Base-by-base conservation (phyloP, 1,140 invertebrate genomes). In the Limonius californicus region DNA sequence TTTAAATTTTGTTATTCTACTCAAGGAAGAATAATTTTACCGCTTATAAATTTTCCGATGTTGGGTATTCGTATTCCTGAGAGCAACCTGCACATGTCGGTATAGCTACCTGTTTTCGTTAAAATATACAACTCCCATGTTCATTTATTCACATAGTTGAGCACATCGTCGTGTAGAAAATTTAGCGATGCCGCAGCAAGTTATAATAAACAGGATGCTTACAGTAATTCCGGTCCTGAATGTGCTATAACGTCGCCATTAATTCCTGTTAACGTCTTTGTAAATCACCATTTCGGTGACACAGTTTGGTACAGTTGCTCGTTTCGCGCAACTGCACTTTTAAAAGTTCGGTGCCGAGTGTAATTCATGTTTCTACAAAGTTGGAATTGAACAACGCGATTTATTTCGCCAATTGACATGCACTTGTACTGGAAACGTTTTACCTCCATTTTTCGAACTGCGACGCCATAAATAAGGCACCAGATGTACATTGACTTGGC, bases 221-320 rank as follows among this genome's bases (percentile, higher is more conserved):
- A 27, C 19, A 32, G 54, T 55, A 32, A 55, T 55, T 55, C 54
- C 54, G 54, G 20, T 32, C 54, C 11, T 27, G 15, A 55, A 55
- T 55, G 27, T 55, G 54, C 54, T 15, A 55, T 55, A 55, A 55
- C 18, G 54, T 55, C 54, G 21, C 18, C 54, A 32, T 55, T 55
- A 55, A 32, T 55, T 55, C 20, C 54, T 32, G 54, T 55, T 55
- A 55, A 27, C 54, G 54, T 55, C 54, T 55, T 55, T 55, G 19
- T 55, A 55, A 55, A 55, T 55, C 54, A 55, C 54, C 54, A 55
- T 55, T 55, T 27, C 20, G 27, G 20, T 32, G 54, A 55, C 54
- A 55, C 54, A 32, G 54, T 55, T 55, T 23, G 14, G 54, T 55
- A 32, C 21, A 32, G 54, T 55, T 23, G 54, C 19, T 55, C 54